These are phyloP conservation scores for Cantharis lateralis DNA, from an alignment of 2,888 invertebrate genomes.

Conservation along the genomic window DNA sequence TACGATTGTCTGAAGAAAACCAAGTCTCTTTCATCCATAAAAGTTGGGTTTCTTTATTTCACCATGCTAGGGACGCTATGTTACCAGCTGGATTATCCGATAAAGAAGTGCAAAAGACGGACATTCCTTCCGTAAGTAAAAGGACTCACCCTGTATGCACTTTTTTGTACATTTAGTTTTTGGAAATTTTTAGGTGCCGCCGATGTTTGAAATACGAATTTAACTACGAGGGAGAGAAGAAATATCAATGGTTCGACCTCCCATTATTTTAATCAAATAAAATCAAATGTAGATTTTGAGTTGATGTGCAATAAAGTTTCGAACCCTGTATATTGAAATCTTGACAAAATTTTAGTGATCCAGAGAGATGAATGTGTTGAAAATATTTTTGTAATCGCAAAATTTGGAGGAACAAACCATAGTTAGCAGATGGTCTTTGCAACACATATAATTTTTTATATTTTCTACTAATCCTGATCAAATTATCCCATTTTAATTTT, in stretches of 20 bases:
- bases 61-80: constrained; percentile 63
- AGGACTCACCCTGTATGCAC: constrained; percentile 53
- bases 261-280: not conserved
- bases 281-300: too few relatives aligned
- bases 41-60: constrained; percentile 63
- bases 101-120: constrained; percentile 57
- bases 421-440: too few relatives aligned
- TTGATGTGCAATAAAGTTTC: too few relatives aligned
- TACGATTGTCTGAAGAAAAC: constrained; percentile 56
- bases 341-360: too few relatives aligned
- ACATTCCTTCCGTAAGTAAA: constrained; percentile 57
- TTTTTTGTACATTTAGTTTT: not conserved
- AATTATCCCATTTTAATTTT: too few relatives aligned
- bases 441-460: too few relatives aligned
- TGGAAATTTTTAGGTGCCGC: not conserved
- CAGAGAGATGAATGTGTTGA: too few relatives aligned
- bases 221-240: not conserved
- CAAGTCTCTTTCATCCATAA: constrained; percentile 49
- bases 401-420: too few relatives aligned
- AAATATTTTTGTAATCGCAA: too few relatives aligned
- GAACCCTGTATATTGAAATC: too few relatives aligned
- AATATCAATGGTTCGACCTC: not conserved
- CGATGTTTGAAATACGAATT: not conserved
- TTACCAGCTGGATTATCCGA: constrained; percentile 63
- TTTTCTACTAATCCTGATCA: too few relatives aligned